Conservation (phyloP, 2,113 vertebrate species). For the Pimephales promelas region DNA sequence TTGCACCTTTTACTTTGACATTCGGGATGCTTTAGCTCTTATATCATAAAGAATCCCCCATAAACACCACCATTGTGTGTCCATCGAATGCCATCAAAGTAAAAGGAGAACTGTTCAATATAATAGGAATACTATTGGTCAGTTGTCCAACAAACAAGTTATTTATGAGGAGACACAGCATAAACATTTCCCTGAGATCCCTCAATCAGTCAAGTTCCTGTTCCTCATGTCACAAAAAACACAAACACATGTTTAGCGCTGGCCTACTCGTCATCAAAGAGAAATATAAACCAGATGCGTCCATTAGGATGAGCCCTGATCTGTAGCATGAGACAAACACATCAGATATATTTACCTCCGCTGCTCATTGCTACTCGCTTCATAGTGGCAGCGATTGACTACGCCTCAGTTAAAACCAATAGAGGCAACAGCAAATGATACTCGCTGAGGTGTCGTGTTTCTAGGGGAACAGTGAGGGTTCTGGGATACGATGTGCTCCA, state of each 20-base stretch:
- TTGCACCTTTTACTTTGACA: background rate
- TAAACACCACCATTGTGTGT: background rate
- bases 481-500: conserved; percentile 75
- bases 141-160: background rate
- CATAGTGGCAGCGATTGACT: conserved; percentile 68
- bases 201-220: conserved; percentile 48
- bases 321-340: conserved; percentile 53
- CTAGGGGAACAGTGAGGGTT: conserved; percentile 72
- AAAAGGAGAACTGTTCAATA: background rate
- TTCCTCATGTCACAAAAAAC: conserved; percentile 57
- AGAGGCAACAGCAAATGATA: conserved; percentile 78
- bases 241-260: conserved; percentile 65
- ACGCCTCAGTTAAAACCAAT: conserved; percentile 75
- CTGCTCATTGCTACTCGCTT: conserved; percentile 54
- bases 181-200: conserved; percentile 46
- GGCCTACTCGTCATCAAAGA: conserved; percentile 64
- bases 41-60: background rate
- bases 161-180: background rate
- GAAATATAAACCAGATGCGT: conserved; percentile 59
- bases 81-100: background rate
- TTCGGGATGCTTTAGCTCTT: background rate
- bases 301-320: conserved; percentile 25
- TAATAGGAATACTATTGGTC: background rate
- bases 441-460: conserved; percentile 78
- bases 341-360: conserved; percentile 54